These are phyloP conservation scores for Plutomurus gul DNA, from an alignment of 1,140 invertebrate species.

Conservation along the genomic window DNA sequence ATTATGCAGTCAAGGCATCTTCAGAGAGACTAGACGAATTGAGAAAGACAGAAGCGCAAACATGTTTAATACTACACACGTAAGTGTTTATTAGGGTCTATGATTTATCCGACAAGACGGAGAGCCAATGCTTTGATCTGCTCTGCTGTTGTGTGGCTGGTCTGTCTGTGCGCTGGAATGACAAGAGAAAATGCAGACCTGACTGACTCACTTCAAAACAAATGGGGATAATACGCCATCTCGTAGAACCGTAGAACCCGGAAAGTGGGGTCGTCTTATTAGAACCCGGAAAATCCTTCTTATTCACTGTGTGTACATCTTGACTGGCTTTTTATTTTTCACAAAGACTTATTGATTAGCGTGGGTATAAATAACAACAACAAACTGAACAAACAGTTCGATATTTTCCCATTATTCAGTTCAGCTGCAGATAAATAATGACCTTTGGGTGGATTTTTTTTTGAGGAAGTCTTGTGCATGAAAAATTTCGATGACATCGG, in stretches of 20 bases:
- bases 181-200: neutral
- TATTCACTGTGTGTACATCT: neutral
- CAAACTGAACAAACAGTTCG: no score
- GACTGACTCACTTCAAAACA: neutral
- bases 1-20: constrained; percentile 10
- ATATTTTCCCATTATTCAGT: no score
- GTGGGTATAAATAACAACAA: no score
- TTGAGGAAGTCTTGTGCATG: no score
- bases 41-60: neutral
- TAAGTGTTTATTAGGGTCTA: constrained; percentile 24
- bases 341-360: no score
- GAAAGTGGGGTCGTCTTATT: neutral
- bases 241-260: constrained; percentile 4
- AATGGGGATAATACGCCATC: neutral
- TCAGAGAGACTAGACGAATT: neutral
- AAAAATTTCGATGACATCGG: no score
- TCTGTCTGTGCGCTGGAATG: neutral
- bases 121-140: neutral
- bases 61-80: constrained; percentile 26
- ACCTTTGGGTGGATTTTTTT: no score
- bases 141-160: neutral
- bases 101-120: neutral
- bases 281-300: constrained; percentile 15
- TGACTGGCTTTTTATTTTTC: no score
- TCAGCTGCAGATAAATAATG: no score